Evolutionary conservation across 2,113 vertebrate species (phyloP).

Genomic region (Cnemophilus loriae): DNA sequence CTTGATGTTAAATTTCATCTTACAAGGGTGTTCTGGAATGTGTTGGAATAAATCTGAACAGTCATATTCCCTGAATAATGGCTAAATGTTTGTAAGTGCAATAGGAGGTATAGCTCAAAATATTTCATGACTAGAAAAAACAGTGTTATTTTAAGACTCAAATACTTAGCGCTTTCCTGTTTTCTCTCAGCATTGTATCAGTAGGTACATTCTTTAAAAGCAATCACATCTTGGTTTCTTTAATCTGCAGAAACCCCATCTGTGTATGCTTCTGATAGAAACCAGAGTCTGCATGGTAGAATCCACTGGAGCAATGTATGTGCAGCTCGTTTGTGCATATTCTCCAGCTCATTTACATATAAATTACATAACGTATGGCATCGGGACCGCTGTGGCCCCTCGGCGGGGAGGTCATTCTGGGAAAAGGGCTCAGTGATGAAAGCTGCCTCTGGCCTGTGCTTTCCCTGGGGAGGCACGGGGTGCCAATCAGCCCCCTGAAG

Average conservation of each 20-base stretch:
- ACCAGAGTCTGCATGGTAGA: background rate
- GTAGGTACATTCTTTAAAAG: constrained; percentile 53
- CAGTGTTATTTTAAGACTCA: constrained; percentile 40
- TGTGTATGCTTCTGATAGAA: constrained; percentile 12
- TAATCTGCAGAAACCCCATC: constrained; percentile 15
- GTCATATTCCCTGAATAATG: constrained; percentile 53
- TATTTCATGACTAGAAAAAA: constrained; percentile 4
- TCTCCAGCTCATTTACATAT: constrained; percentile 37
- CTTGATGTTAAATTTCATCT: constrained; percentile 59
- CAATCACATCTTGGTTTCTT: constrained; percentile 26
- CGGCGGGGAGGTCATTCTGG: background rate
- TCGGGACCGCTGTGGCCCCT: background rate
- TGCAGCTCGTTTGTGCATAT: background rate
- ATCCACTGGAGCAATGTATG: background rate
- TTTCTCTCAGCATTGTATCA: constrained; percentile 51
- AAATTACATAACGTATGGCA: background rate
- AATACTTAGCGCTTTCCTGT: constrained; percentile 22
- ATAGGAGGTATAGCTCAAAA: constrained; percentile 42
- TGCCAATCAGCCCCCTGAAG: background rate
- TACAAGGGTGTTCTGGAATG: constrained; percentile 64
- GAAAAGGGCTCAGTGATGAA: background rate
- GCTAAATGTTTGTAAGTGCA: constrained; percentile 29
- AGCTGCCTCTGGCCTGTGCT: background rate
- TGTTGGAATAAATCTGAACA: constrained; percentile 58
- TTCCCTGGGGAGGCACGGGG: rapidly evolving